phyloP scores from a whole-genome alignment of 2,888 invertebrate species.

The Polymixis lichenea region DNA sequence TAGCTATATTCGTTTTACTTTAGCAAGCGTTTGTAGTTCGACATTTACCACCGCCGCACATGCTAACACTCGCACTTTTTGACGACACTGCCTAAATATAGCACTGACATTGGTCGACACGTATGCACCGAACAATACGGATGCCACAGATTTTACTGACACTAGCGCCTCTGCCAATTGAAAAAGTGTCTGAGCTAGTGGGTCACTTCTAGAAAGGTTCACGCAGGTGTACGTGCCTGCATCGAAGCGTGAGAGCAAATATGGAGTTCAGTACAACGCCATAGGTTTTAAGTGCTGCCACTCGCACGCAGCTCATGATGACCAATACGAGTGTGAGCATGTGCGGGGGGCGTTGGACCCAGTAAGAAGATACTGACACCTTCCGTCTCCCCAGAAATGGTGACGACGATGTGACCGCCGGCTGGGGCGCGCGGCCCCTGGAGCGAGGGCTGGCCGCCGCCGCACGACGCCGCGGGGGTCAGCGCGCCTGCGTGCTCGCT shows the following conservation, averaged over 20 bases:
- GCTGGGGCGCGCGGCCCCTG: slow-evolving; percentile 80
- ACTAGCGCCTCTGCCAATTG: too few relatives aligned
- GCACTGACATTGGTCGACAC: background rate
- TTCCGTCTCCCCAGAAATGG: slow-evolving; percentile 78
- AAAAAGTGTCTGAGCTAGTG: background rate
- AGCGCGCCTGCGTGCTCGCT: slow-evolving; percentile 56
- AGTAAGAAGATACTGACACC: background rate
- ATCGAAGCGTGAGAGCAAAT: background rate
- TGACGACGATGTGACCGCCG: slow-evolving; percentile 87
- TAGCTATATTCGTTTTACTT: background rate
- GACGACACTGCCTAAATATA: too few relatives aligned
- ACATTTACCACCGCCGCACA: background rate
- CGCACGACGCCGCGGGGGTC: slow-evolving; percentile 60
- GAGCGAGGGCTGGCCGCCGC: slow-evolving; percentile 84
- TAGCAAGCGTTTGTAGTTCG: background rate
- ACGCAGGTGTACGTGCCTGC: background rate
- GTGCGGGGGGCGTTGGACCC: too few relatives aligned
- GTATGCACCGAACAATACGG: background rate
- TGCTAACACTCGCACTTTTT: background rate
- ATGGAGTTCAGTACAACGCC: background rate
- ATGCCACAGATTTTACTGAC: background rate
- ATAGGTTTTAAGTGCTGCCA: background rate
- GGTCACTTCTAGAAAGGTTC: background rate
- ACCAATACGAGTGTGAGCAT: background rate
- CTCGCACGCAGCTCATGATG: background rate